These are phyloP conservation scores for Tachystola acroxantha DNA, from an alignment of 2,888 invertebrate species.

Conservation along the genomic window DNA sequence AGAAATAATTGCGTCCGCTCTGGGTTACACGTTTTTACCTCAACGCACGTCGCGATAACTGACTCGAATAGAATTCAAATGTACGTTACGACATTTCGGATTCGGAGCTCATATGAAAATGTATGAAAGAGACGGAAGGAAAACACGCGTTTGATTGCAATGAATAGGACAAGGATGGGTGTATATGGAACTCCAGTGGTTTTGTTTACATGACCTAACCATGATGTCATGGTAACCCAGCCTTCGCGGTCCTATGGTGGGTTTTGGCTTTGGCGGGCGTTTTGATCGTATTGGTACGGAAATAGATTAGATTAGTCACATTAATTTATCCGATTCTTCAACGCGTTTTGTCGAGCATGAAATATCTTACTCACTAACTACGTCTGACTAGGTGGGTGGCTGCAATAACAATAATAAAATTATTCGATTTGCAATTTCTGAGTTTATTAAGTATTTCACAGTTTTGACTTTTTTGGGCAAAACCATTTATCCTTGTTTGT, in stretches of 20 bases:
- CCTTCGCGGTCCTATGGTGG: neutral
- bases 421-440: no score
- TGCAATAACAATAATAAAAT: no score
- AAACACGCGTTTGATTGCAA: slow-evolving; percentile 25
- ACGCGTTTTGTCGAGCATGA: no score
- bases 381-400: no score
- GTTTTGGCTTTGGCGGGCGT: slow-evolving; percentile 7
- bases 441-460: no score
- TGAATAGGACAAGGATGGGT: slow-evolving; percentile 32
- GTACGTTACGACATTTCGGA: slow-evolving; percentile 31
- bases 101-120: slow-evolving; percentile 16
- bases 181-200: slow-evolving; percentile 20
- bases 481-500: no score
- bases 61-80: slow-evolving; percentile 34
- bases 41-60: slow-evolving; percentile 38
- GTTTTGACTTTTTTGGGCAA: no score
- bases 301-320: slow-evolving; percentile 7
- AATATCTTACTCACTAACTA: no score
- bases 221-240: slow-evolving; percentile 64
- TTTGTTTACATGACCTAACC: slow-evolving; percentile 56
- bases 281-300: slow-evolving; percentile 6
- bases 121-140: slow-evolving; percentile 38
- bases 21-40: slow-evolving; percentile 22
- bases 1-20: neutral
- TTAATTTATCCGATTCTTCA: no score